Evolutionary conservation across 2,113 vertebrate genomes (phyloP).

Genomic region (Proterorhinus semilunaris): DNA sequence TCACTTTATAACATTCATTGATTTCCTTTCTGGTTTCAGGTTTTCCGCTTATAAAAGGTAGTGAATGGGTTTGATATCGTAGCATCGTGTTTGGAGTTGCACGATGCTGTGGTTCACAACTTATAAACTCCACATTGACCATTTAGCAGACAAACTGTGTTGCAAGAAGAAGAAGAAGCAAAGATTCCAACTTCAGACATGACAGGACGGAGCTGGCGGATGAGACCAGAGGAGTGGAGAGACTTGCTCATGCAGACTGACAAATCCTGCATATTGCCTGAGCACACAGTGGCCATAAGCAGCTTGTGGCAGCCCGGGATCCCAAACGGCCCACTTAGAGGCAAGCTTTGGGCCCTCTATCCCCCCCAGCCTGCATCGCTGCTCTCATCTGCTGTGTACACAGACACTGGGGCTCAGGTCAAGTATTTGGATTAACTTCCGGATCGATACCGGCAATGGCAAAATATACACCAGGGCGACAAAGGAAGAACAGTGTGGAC

Average conservation of each 20-base stretch:
- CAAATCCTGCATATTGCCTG: slow-evolving; percentile 7
- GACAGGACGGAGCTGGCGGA: not conserved
- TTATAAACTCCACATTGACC: not conserved
- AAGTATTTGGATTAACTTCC: slow-evolving; percentile 57
- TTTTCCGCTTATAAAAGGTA: no score
- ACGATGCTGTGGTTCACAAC: not conserved
- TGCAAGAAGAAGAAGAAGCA: not conserved
- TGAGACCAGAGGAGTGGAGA: slow-evolving; percentile 8
- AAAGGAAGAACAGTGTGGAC: not conserved
- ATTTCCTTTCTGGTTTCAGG: no score
- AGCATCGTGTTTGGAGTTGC: no score
- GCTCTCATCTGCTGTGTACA: slow-evolving; percentile 14
- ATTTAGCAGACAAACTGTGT: not conserved
- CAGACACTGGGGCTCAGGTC: slow-evolving; percentile 31
- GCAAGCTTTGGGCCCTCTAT: slow-evolving; percentile 33
- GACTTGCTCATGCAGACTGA: slow-evolving; percentile 7
- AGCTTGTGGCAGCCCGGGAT: slow-evolving; percentile 41
- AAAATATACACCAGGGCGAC: slow-evolving; percentile 14
- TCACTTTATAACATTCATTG: no score
- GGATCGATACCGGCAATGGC: slow-evolving; percentile 54
- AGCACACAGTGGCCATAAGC: slow-evolving; percentile 13
- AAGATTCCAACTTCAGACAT: slow-evolving; percentile 16
- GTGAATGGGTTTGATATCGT: no score
- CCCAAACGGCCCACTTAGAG: slow-evolving; percentile 53
- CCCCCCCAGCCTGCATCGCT: slow-evolving; percentile 38